Evolutionary conservation across 1,140 invertebrate species (phyloP), one percentile per base, ranked within the genome.

Genomic region (Pentalonia nigronervosa): DNA sequence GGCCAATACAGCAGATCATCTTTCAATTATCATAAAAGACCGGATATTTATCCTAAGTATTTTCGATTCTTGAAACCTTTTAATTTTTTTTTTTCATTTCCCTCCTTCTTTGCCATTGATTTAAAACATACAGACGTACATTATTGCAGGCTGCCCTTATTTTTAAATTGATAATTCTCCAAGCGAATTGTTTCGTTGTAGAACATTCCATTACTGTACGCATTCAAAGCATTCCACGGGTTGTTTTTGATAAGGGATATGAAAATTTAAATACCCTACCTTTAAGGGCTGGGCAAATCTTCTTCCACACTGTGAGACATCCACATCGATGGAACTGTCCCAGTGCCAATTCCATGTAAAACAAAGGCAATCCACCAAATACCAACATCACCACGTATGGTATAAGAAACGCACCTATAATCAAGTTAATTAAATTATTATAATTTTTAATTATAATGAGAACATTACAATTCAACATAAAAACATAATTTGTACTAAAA

Each of bases 271-370:
- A 89, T 36, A 36, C 23, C 95, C 96, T 96, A 99, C 99, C 99
- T 97, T 99, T 99, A 50, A 99, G 96, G 53, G 99, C 97, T 0
- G 99, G 99, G 95, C 99, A 99, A 94, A 99, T 98, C 94, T 98
- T 96, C 94, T 97, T 98, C 98, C 99, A 99, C 88, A 99, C 97
- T n/a, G 98, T 98, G 47, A 99, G 96, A 94, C 98, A 99, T 41
- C 98, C 98, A 94, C 97, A 98, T 34, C 98, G 96, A 95, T 99
- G 98, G 96, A 98, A 98, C 95, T 99, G 98, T 30, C 98, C 98
- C 91, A 99, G 95, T 4, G 98, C 98, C 94, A 99, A 95, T 95
- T 99, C 98, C 97, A 99, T 97, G 95, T 98, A 99, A 95, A 99
- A 99, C 41, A 99, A 96, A 2, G 98, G 98, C 23, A 99, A 96